phyloP scores from a whole-genome alignment of 2,113 vertebrate species.

The Stercorarius parasiticus region DNA sequence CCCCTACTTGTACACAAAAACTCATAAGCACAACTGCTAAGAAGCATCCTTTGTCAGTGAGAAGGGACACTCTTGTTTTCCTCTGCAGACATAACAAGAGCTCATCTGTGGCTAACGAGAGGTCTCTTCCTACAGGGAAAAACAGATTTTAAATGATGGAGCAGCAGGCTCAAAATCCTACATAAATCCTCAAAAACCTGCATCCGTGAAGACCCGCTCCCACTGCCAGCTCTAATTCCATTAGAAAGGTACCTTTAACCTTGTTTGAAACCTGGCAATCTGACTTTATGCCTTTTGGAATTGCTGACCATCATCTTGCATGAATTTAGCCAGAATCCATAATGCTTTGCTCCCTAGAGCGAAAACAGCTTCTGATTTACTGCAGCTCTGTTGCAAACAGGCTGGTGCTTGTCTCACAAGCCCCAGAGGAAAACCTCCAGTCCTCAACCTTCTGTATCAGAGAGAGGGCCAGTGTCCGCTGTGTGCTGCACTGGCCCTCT shows the following conservation, averaged over 20 bases:
- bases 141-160: neutral
- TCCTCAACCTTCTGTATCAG: accelerated
- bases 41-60: neutral
- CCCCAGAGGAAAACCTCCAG: neutral
- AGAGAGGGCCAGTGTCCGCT: neutral
- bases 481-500: too few relatives aligned
- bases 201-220: neutral
- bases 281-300: neutral
- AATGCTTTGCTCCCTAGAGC: neutral
- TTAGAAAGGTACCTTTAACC: neutral
- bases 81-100: neutral
- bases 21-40: neutral
- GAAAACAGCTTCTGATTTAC: neutral
- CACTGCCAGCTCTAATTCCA: neutral
- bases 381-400: neutral
- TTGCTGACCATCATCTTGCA: neutral
- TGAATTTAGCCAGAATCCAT: neutral
- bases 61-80: neutral
- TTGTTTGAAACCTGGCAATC: neutral
- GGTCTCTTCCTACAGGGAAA: neutral
- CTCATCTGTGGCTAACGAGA: neutral
- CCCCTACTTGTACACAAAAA: neutral
- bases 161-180: neutral
- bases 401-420: neutral
- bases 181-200: too few relatives aligned